Conservation (phyloP, 2,888 invertebrate genomes). For the Oscheius myriophilus region DNA sequence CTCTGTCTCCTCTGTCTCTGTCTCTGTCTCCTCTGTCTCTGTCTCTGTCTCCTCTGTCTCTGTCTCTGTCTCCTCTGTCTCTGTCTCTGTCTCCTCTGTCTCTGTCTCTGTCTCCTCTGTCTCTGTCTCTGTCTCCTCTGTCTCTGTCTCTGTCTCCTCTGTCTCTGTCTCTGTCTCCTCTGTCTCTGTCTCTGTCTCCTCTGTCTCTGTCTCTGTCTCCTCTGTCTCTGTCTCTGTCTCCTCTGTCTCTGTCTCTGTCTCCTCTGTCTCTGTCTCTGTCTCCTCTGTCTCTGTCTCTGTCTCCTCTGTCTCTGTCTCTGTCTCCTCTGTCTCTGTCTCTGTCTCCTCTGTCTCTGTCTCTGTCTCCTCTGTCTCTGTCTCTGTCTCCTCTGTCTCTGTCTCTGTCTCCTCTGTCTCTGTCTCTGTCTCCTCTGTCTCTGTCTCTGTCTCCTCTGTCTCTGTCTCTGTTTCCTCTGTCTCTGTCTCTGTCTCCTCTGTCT, state of each 20-base stretch:
- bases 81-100: background rate
- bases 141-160: conserved; percentile 21
- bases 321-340: conserved; percentile 16
- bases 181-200: conserved; percentile 31
- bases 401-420: conserved; percentile 34
- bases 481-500: conserved; percentile 28
- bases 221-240: conserved; percentile 14
- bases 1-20: conserved; percentile 19
- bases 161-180: background rate
- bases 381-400: background rate
- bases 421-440: conserved; percentile 29
- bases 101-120: conserved; percentile 24
- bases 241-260: background rate
- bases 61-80: conserved; percentile 20
- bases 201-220: conserved; percentile 27
- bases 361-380: conserved; percentile 20
- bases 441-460: conserved; percentile 21
- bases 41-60: conserved; percentile 36
- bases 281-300: conserved; percentile 21
- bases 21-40: background rate
- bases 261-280: conserved; percentile 37
- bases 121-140: conserved; percentile 34
- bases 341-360: conserved; percentile 32
- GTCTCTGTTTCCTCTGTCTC: background rate
- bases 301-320: conserved; percentile 9